phyloP scores from a whole-genome alignment of 30 jellyfish, hydroid and myxozoan genomes.

The Cassiopea xamachana region DNA sequence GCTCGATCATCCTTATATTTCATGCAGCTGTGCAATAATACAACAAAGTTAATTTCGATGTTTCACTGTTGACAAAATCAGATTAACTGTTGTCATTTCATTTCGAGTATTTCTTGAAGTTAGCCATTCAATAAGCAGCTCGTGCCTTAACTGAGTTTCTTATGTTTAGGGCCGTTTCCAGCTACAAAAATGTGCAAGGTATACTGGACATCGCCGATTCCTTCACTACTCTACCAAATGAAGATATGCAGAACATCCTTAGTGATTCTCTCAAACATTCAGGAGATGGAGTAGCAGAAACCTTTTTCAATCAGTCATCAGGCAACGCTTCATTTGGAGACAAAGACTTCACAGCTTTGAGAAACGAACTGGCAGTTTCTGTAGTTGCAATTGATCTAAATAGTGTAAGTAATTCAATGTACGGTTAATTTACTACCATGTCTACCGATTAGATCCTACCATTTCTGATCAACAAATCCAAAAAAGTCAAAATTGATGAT shows the following conservation, averaged over 20 bases:
- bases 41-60: no score
- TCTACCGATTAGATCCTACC: no score
- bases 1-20: no score
- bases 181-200: conserved; percentile 39
- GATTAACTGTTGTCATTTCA: no score
- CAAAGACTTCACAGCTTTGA: conserved; percentile 14
- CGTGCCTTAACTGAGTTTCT: no score
- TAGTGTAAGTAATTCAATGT: conserved; percentile 6
- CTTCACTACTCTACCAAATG: conserved; percentile 15
- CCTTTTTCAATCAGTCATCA: conserved; percentile 47
- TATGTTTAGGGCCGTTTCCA: conserved; percentile 2
- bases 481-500: no score
- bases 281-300: conserved; percentile 54
- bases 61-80: no score
- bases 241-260: conserved; percentile 11
- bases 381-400: conserved; percentile 32
- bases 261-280: conserved; percentile 31
- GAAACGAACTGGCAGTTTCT: conserved; percentile 26
- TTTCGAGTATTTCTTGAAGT: no score
- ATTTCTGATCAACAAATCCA: no score
- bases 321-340: conserved; percentile 19
- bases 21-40: no score
- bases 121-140: no score
- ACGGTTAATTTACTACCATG: no score
- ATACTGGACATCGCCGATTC: conserved; percentile 60